Evolutionary conservation across 1,140 invertebrate species (phyloP).

Genomic region (Musca vetustissima): DNA sequence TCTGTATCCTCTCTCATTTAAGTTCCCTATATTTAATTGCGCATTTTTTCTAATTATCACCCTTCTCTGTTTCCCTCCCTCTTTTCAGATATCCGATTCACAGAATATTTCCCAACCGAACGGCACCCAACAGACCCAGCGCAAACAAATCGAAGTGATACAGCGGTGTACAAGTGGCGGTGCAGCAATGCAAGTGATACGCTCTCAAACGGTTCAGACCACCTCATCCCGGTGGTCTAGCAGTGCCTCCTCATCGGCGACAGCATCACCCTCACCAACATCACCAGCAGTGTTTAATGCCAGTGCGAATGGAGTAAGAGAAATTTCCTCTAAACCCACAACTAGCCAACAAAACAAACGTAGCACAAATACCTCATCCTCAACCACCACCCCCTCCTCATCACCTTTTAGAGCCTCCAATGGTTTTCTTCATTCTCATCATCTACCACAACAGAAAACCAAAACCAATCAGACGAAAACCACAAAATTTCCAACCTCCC

Average conservation of each 20-base stretch:
- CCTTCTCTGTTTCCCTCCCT: constrained; percentile 25
- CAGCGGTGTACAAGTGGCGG: constrained; percentile 56
- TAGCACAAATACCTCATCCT: not conserved
- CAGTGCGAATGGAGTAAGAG: too few species aligned
- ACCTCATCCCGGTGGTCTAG: constrained; percentile 57
- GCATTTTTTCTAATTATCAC: constrained; percentile 1
- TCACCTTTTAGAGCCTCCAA: not conserved
- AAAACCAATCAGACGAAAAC: too few species aligned
- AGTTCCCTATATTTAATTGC: too few species aligned
- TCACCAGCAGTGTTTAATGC: constrained; percentile 17
- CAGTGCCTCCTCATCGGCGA: constrained; percentile 46
- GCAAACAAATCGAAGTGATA: constrained; percentile 60
- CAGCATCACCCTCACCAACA: constrained; percentile 26
- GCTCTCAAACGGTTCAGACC: constrained; percentile 58
- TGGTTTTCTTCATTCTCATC: constrained; percentile 4
- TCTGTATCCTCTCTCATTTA: too few species aligned
- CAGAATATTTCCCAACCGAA: constrained; percentile 55
- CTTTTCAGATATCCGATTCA: constrained; percentile 53
- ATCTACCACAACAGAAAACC: not conserved
- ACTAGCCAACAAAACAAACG: constrained; percentile 1
- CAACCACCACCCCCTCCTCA: not conserved
- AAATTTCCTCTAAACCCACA: not conserved
- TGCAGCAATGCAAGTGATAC: constrained; percentile 59
- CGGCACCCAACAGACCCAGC: constrained; percentile 57
- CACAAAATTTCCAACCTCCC: too few species aligned